phyloP scores from a whole-genome alignment of 2,888 invertebrate species.

The Kuschelorhynchus macadamiae region DNA sequence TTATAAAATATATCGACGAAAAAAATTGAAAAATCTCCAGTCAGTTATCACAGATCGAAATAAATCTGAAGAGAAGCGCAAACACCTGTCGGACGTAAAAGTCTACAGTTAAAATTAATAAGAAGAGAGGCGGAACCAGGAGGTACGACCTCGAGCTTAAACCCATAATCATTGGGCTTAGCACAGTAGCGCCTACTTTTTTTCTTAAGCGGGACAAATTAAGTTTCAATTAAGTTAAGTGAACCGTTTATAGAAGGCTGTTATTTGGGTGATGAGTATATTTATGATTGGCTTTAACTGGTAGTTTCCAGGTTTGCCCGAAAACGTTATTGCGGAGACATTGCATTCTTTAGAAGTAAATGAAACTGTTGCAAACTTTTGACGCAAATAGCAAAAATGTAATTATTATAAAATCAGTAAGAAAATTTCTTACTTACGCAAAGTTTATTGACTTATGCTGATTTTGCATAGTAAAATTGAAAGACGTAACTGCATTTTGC shows the following conservation, averaged over 20 bases:
- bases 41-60: constrained; percentile 12
- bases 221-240: constrained; percentile 52
- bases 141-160: constrained; percentile 48
- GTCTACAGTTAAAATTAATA: constrained; percentile 49
- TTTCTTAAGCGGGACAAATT: constrained; percentile 50
- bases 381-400: background rate
- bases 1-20: no score
- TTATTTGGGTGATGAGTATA: constrained; percentile 51
- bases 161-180: constrained; percentile 50
- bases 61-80: constrained; percentile 17
- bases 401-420: no score
- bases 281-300: constrained; percentile 37
- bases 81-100: constrained; percentile 50
- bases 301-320: constrained; percentile 13
- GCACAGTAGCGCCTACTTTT: constrained; percentile 51
- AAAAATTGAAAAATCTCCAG: no score
- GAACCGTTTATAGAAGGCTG: constrained; percentile 50
- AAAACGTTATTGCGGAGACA: background rate
- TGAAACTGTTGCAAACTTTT: no score
- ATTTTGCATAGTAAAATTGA: no score
- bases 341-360: background rate
- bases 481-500: no score
- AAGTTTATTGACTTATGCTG: no score
- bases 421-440: no score
- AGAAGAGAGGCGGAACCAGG: constrained; percentile 49